Conservation (phyloP, 2,888 invertebrate genomes). For the Brachynemurus nebulosus region DNA sequence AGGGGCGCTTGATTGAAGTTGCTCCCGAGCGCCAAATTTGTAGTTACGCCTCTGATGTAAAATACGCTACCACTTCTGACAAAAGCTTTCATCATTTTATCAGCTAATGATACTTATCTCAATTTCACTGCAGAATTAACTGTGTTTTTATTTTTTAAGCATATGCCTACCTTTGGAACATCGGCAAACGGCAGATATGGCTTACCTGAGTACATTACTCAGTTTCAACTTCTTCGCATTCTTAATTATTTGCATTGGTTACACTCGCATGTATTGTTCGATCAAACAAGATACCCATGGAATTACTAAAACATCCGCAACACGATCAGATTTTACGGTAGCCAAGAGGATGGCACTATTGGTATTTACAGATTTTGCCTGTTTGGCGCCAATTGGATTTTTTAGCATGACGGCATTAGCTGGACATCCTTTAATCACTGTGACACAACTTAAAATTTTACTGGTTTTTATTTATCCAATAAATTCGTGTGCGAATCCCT, state of each 20-base stretch:
- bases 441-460: conserved; percentile 38
- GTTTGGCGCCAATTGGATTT: conserved; percentile 51
- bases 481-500: conserved; percentile 55
- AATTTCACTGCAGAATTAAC: too few species aligned
- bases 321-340: conserved; percentile 34
- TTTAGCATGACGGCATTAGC: conserved; percentile 48
- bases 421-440: conserved; percentile 45
- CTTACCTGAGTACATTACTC: conserved; percentile 40
- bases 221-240: conserved; percentile 48
- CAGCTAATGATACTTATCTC: too few species aligned
- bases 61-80: too few species aligned
- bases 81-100: too few species aligned
- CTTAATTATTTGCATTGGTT: conserved; percentile 45
- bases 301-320: conserved; percentile 15
- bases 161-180: conserved; percentile 53
- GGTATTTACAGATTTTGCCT: conserved; percentile 49
- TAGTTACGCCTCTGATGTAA: too few species aligned
- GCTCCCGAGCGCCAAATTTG: too few species aligned
- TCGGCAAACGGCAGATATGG: conserved; percentile 35
- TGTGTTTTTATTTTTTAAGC: too few species aligned
- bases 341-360: conserved; percentile 53
- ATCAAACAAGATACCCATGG: conserved; percentile 38
- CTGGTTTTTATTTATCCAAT: conserved; percentile 54
- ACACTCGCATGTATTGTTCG: conserved; percentile 46
- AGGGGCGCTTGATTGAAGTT: too few species aligned